A percentile compares a stretch with the other conserved stretches of the same genome.
Conservation (phyloP, 2,113 vertebrate genomes). For the Athene noctua region DNA sequence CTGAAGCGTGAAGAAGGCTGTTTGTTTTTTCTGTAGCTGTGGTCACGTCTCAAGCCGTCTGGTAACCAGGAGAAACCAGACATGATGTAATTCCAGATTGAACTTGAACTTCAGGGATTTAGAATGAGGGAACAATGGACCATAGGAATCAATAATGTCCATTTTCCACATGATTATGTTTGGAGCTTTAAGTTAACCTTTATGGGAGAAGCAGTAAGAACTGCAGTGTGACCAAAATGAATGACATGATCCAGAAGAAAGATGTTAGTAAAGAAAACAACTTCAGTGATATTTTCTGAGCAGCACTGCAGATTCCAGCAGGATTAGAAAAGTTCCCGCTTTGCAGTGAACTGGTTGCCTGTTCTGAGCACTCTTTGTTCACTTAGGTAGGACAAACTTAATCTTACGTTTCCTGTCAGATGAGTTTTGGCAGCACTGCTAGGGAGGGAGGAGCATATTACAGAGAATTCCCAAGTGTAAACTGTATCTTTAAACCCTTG, state of each 20-base stretch:
- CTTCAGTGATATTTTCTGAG: conserved; percentile 72
- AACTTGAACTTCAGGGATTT: conserved; percentile 88
- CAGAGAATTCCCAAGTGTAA: conserved; percentile 64
- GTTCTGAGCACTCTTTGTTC: conserved; percentile 92
- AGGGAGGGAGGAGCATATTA: conserved; percentile 70
- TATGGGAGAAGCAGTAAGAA: conserved; percentile 72
- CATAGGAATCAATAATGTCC: conserved; percentile 86
- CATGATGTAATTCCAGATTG: conserved; percentile 92
- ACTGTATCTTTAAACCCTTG: conserved; percentile 77
- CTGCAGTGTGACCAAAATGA: conserved; percentile 68
- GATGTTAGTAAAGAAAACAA: conserved; percentile 75
- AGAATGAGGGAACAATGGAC: conserved; percentile 85
- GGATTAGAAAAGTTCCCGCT: conserved; percentile 79
- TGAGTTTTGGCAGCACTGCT: conserved; percentile 85
- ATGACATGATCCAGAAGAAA: conserved; percentile 73
- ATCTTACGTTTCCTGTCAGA: conserved; percentile 96
- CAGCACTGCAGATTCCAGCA: conserved; percentile 72
- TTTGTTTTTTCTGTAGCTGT: conserved; percentile 87
- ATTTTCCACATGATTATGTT: conserved; percentile 86
- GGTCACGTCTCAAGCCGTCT: conserved; percentile 90
- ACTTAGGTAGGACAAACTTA: conserved; percentile 97
- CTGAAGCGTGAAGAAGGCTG: conserved; percentile 84
- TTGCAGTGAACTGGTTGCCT: conserved; percentile 76
- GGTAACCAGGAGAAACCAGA: conserved; percentile 93
- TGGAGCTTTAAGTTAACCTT: conserved; percentile 81